Evolutionary conservation across 2,888 invertebrate species (phyloP).

Genomic region (Pecten maximus): DNA sequence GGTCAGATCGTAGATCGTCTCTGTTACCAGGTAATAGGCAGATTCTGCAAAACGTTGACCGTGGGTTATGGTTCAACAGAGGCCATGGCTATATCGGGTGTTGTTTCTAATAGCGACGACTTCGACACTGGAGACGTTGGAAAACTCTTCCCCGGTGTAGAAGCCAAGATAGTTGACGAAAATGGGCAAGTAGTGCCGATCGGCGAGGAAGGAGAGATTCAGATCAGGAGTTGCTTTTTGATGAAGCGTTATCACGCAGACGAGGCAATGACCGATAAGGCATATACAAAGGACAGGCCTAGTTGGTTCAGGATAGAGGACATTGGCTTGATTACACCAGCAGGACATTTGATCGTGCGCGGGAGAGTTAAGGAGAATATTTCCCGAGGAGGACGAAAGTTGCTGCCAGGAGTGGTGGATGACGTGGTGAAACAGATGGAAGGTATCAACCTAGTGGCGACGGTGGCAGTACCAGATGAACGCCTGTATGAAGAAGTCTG

Average conservation of each 20-base stretch:
- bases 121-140: conserved; percentile 39
- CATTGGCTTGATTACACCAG: conserved; percentile 27
- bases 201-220: conserved; percentile 23
- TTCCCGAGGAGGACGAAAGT: conserved; percentile 45
- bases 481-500: conserved; percentile 48
- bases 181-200: conserved; percentile 1
- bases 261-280: neutral
- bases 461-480: conserved; percentile 43
- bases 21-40: conserved; percentile 36
- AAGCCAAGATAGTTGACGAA: conserved; percentile 39
- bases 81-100: neutral
- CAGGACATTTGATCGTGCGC: conserved; percentile 34
- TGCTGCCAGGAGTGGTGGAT: conserved; percentile 42
- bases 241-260: conserved; percentile 38
- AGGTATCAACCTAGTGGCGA: neutral
- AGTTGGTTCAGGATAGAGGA: conserved; percentile 43
- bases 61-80: conserved; percentile 44
- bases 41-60: neutral
- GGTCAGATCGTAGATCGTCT: conserved; percentile 39
- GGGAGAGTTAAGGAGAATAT: conserved; percentile 45
- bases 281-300: neutral
- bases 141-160: conserved; percentile 35
- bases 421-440: conserved; percentile 38
- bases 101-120: neutral
- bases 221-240: conserved; percentile 36